Evolutionary conservation across 1,140 invertebrate species (phyloP), one percentile per base, ranked within the genome.

Genomic region (Anastatus disparis): DNA sequence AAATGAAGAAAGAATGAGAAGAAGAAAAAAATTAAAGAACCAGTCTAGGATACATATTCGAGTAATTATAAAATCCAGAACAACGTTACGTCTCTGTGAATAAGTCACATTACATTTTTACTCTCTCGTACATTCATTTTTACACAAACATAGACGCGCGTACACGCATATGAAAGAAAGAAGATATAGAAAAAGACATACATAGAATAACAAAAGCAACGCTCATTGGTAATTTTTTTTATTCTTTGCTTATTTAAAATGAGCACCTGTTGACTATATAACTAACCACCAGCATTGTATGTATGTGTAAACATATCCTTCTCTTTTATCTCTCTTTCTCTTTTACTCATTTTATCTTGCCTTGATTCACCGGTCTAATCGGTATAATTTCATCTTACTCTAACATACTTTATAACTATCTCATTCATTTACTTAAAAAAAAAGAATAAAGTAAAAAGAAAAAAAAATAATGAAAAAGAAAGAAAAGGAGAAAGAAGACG

Each of bases 21-120:
- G 22, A 24, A 24, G 17, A 24, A 50, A 50, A 20, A 20, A 6
- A 24, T 4, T 22, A 4, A 6, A 9, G 1, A 20, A 31, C 53
- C 24, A 26, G 50, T 27, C 24, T 52, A 4, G 4, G 13, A 52
- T 52, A n/a, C 17, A 24, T 22, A 58, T 58, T 58, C 29, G 13
- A 40, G 58, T 40, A 61, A 46, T 46, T 61, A 46, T 61, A 61
- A 61, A 46, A 61, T 61, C 26, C 58, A 61, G 58, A 42, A 22
- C 58, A 61, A 15, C 58, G 40, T 61, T 58, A 58, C 55, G 55
- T 61, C 38, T 38, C 31, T 26, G 31, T 29, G 52, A 56, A 29
- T 26, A 52, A 52, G 48, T 52, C 48, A 20, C 20, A 52, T 52
- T 26, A 52, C 7, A 15, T 27, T 44, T 44, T n/a, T n/a, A n/a